Percentiles rank a stretch among this genome's conserved stretches.
phyloP scores from a whole-genome alignment of 2,888 invertebrate genomes.

The Brenthis daphne region DNA sequence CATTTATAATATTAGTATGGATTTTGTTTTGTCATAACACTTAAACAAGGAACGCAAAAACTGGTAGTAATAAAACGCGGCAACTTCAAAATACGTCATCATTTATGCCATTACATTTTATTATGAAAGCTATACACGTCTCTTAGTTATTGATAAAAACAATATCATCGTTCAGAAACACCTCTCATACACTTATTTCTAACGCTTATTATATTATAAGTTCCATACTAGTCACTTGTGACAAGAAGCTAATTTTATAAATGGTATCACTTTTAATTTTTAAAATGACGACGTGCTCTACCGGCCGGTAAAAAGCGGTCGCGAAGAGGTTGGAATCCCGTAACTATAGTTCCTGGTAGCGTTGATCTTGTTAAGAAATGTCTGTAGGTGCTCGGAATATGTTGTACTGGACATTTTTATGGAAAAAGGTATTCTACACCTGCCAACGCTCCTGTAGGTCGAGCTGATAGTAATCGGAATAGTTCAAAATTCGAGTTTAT shows the following conservation, averaged over 20 bases:
- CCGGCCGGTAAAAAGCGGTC: slow-evolving; percentile 35
- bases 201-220: background rate
- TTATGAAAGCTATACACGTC: no score
- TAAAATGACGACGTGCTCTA: slow-evolving; percentile 37
- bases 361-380: slow-evolving; percentile 58
- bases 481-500: slow-evolving; percentile 31
- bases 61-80: no score
- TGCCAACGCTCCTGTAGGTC: slow-evolving; percentile 59
- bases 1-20: no score
- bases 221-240: background rate
- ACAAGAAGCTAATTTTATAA: slow-evolving; percentile 36
- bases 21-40: no score
- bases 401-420: slow-evolving; percentile 56
- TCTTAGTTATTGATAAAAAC: no score
- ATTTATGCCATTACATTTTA: no score
- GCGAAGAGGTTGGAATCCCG: slow-evolving; percentile 35
- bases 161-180: background rate
- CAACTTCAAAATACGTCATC: no score
- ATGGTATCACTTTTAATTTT: slow-evolving; percentile 41
- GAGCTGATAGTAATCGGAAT: slow-evolving; percentile 34
- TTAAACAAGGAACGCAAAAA: no score
- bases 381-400: slow-evolving; percentile 56
- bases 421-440: slow-evolving; percentile 54
- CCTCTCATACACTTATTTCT: background rate
- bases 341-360: slow-evolving; percentile 54